Evolutionary conservation across 37 sponge, comb jelly and placozoan species (phyloP).

Genomic region (Tethya wilhelma): DNA sequence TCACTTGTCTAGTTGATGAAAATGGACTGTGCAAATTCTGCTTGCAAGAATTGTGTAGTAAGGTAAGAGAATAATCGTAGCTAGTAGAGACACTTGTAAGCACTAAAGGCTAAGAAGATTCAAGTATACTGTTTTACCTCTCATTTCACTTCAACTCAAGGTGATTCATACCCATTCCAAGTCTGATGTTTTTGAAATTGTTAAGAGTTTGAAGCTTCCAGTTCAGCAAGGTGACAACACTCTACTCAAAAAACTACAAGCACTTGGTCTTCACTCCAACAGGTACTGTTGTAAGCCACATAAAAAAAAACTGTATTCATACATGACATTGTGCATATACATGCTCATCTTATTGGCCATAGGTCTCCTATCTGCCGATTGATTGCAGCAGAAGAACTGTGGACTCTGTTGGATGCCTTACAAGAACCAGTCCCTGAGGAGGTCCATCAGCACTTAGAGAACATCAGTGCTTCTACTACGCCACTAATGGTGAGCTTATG

Average conservation of each 20-base stretch:
- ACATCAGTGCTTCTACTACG: conserved; percentile 27
- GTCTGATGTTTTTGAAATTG: conserved; percentile 71
- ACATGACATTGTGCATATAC: neutral
- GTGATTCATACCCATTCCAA: conserved; percentile 48
- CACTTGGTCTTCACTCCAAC: conserved; percentile 71
- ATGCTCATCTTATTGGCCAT: neutral
- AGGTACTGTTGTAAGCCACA: conserved; percentile 16
- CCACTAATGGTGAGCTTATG: conserved; percentile 52
- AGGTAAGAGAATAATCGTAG: neutral
- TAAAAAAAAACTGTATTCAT: neutral
- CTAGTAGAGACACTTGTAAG: neutral
- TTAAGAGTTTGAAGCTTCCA: conserved; percentile 52
- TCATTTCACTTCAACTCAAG: too few species aligned
- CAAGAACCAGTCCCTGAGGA: conserved; percentile 70
- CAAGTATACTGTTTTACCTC: neutral
- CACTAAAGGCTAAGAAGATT: neutral
- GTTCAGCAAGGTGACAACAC: conserved; percentile 35
- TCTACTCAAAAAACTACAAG: conserved; percentile 70
- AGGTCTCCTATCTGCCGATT: conserved; percentile 69
- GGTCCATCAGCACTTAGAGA: conserved; percentile 74
- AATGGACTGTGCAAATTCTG: conserved; percentile 51
- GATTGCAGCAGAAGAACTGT: conserved; percentile 66
- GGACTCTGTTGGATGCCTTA: conserved; percentile 69
- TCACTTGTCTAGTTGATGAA: conserved; percentile 50
- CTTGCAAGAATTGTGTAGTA: conserved; percentile 47